Conservation (phyloP, 2,113 vertebrate genomes). For the Labrus mixtus region DNA sequence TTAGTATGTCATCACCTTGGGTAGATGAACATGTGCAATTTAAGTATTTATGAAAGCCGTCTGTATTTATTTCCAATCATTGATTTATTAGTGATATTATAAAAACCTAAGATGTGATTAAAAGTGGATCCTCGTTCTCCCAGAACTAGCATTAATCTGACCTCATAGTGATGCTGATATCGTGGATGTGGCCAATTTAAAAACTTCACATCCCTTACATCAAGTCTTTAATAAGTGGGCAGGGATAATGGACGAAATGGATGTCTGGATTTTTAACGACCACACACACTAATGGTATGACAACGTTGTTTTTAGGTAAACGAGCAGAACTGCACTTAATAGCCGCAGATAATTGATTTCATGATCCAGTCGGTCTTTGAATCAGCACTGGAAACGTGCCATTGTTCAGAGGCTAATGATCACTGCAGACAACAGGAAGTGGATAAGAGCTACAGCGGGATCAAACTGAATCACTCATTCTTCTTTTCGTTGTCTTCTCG, state of each 20-base stretch:
- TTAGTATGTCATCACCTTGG: too few species aligned
- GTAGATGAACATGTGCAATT: too few species aligned
- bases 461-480: neutral
- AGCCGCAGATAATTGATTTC: slow-evolving; percentile 52
- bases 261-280: slow-evolving; percentile 36
- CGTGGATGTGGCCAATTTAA: neutral
- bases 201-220: neutral
- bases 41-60: too few species aligned
- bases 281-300: slow-evolving; percentile 8
- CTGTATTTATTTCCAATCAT: too few species aligned
- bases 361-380: slow-evolving; percentile 2
- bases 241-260: slow-evolving; percentile 30
- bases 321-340: slow-evolving; percentile 17
- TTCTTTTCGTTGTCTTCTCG: neutral
- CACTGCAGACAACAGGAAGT: slow-evolving; percentile 18
- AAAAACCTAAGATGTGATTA: too few species aligned
- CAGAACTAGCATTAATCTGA: neutral
- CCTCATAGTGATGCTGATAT: neutral
- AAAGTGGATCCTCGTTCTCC: too few species aligned
- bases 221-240: neutral
- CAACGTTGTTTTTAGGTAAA: slow-evolving; percentile 21
- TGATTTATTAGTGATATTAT: too few species aligned
- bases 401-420: slow-evolving; percentile 19
- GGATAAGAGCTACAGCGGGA: neutral
- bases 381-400: neutral